phyloP scores from a whole-genome alignment of 2,113 vertebrate species.

The Gadus macrocephalus region DNA sequence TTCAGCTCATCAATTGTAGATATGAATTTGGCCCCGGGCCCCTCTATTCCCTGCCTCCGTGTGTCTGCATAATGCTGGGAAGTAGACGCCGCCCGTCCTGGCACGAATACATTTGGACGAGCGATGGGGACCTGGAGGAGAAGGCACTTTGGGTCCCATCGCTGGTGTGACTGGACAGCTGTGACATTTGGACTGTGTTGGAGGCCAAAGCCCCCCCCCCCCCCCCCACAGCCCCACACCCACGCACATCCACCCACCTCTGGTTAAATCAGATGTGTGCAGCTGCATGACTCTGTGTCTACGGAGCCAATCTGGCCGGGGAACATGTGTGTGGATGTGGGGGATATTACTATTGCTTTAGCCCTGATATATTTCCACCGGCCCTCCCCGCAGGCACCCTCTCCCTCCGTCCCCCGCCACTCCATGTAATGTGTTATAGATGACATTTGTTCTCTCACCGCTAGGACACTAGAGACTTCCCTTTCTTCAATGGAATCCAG shows the following conservation, averaged over 20 bases:
- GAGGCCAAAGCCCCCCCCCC: slow-evolving; percentile 16
- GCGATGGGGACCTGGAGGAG: slow-evolving; percentile 3
- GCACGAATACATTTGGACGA: slow-evolving; percentile 26
- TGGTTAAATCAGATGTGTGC: slow-evolving; percentile 48
- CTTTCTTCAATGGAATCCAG: no score
- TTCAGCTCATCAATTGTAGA: background rate
- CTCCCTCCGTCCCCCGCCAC: no score
- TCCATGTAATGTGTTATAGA: no score
- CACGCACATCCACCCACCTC: background rate
- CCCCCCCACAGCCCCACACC: background rate
- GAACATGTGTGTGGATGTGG: no score
- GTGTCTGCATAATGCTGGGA: slow-evolving; percentile 15
- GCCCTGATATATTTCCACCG: no score
- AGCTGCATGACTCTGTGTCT: slow-evolving; percentile 3
- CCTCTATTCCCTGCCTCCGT: background rate
- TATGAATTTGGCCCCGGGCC: no score
- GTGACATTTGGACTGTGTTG: slow-evolving; percentile 56
- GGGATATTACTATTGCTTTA: no score
- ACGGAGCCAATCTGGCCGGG: no score
- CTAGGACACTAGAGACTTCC: no score
- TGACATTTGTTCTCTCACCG: no score
- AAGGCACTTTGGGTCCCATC: slow-evolving; percentile 18
- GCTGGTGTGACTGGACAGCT: slow-evolving; percentile 50
- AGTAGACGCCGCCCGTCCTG: slow-evolving; percentile 28
- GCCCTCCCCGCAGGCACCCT: no score